Evolutionary conservation across 2,113 vertebrate species (phyloP).

Genomic region (Hyaena hyaena): DNA sequence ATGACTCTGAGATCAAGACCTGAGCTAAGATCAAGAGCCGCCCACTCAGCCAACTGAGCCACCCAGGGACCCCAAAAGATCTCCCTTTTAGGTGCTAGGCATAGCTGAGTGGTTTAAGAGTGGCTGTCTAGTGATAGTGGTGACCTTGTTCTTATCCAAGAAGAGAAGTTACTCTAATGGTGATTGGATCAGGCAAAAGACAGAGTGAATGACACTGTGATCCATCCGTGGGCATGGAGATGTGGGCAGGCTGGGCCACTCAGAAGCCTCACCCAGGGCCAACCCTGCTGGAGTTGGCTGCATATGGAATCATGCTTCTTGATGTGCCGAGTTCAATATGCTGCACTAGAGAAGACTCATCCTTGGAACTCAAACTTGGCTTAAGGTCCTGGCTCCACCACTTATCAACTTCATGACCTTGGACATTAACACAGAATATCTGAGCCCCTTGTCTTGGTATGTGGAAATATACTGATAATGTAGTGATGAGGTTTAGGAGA

Average conservation of each 20-base stretch:
- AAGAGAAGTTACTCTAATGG: neutral
- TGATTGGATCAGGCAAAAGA: neutral
- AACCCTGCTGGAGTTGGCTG: neutral
- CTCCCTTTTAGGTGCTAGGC: neutral
- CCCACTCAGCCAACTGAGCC: too few species aligned
- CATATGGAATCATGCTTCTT: accelerated
- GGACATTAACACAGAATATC: neutral
- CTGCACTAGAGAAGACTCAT: neutral
- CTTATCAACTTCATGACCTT: neutral
- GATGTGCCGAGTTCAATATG: neutral
- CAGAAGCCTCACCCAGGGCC: neutral
- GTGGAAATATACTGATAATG: neutral
- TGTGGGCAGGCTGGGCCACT: too few species aligned
- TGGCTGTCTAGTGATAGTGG: neutral
- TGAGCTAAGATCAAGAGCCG: too few species aligned
- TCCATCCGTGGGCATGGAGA: neutral
- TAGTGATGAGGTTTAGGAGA: neutral
- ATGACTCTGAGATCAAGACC: too few species aligned
- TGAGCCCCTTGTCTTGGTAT: neutral
- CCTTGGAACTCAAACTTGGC: neutral
- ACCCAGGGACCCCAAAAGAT: neutral
- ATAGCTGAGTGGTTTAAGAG: neutral
- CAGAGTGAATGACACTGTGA: neutral
- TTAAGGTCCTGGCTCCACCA: neutral
- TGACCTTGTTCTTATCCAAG: neutral